phyloP scores from a whole-genome alignment of 2,113 vertebrate genomes.

The Phylloscopus trochilus region DNA sequence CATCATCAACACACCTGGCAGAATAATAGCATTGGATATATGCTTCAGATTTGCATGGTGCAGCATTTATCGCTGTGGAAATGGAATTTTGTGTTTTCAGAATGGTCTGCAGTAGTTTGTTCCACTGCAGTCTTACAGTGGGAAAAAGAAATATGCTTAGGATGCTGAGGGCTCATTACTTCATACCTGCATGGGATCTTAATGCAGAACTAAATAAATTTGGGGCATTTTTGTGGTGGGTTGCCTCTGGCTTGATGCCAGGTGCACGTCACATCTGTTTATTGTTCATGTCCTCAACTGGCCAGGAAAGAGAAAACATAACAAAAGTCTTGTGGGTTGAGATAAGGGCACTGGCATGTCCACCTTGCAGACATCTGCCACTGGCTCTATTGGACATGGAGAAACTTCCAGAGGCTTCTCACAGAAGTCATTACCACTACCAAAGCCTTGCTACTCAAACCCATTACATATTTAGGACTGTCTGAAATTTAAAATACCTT shows the following conservation, averaged over 20 bases:
- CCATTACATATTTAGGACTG: not conserved
- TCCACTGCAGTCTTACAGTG: not conserved
- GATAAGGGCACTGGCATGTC: not conserved
- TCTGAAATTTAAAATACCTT: not conserved
- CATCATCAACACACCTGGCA: not conserved
- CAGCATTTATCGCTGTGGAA: not conserved
- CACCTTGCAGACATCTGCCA: not conserved
- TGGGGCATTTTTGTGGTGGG: not conserved
- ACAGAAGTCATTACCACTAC: not conserved
- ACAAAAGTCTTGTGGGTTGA: not conserved
- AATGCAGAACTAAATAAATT: not conserved
- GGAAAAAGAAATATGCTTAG: not conserved
- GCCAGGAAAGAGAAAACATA: not conserved
- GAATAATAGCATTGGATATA: not conserved
- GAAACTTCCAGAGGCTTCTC: not conserved
- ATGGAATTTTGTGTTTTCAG: not conserved
- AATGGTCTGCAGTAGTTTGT: not conserved
- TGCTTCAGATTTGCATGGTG: not conserved
- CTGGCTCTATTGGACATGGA: not conserved
- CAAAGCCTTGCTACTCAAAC: not conserved
- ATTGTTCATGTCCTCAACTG: not conserved
- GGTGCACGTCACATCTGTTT: not conserved
- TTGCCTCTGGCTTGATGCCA: not conserved
- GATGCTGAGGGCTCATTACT: not conserved
- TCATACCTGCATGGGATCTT: not conserved